Conservation (phyloP, 2,113 vertebrate species). For the Hyaena hyaena region DNA sequence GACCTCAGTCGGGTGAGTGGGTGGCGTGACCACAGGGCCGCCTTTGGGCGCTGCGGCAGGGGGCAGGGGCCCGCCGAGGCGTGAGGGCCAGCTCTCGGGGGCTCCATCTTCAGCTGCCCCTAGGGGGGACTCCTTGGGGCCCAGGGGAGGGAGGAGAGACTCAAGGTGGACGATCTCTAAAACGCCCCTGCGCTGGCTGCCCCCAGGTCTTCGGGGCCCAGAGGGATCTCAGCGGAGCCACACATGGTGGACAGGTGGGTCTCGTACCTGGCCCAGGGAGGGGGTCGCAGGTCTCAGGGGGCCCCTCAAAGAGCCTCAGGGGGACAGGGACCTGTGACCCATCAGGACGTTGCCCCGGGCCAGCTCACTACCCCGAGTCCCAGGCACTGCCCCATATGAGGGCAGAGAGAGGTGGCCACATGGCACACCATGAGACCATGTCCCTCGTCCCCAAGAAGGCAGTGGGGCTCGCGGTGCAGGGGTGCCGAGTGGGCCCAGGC, state of each 20-base stretch:
- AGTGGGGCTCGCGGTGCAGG: not conserved
- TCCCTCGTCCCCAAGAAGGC: not conserved
- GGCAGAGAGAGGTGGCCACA: not conserved
- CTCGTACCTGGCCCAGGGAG: not conserved
- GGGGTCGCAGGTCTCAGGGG: not conserved
- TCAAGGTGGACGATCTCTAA: not conserved
- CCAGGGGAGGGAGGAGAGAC: fast-evolving
- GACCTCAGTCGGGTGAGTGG: not conserved
- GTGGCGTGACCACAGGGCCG: not conserved
- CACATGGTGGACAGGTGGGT: not conserved
- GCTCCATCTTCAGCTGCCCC: not conserved
- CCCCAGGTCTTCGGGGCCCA: not conserved
- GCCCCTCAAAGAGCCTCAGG: not conserved
- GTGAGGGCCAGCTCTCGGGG: not conserved
- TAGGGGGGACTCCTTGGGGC: not conserved
- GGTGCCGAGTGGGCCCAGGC: not conserved
- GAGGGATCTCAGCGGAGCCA: not conserved
- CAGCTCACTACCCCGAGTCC: too few relatives aligned
- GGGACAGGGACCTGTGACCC: too few relatives aligned
- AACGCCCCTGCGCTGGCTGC: too few relatives aligned
- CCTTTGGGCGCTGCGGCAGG: not conserved
- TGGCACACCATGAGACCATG: not conserved
- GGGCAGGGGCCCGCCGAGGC: not conserved
- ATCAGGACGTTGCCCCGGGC: too few relatives aligned
- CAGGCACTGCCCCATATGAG: not conserved